A percentile compares a stretch with the other conserved stretches of the same genome.
Conservation (phyloP, 2,888 invertebrate genomes). For the Cerceris ruficornis region DNA sequence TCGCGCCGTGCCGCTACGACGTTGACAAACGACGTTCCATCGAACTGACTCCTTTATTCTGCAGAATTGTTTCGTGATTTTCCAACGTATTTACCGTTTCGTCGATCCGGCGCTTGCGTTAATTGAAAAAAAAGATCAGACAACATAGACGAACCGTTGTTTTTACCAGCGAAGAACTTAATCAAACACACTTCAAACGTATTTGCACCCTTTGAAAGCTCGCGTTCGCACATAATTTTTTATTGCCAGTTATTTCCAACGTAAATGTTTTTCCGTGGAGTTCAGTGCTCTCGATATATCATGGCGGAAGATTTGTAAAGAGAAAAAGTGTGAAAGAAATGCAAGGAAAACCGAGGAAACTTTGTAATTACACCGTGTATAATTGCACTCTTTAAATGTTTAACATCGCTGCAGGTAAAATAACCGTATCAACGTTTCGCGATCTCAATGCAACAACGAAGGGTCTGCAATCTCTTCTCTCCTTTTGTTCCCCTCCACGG, state of each 20-base stretch:
- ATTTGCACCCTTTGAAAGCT: too few relatives aligned
- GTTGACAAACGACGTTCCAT: constrained; percentile 10
- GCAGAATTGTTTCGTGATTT: background rate
- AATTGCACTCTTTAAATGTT: background rate
- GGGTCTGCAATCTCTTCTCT: background rate
- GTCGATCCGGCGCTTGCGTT: too few relatives aligned
- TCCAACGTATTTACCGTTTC: too few relatives aligned
- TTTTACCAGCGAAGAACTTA: too few relatives aligned
- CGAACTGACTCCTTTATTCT: background rate
- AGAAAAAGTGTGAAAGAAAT: background rate
- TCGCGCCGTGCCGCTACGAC: constrained; percentile 13
- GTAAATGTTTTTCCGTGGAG: too few relatives aligned
- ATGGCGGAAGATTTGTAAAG: too few relatives aligned
- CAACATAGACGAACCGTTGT: too few relatives aligned
- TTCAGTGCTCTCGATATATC: too few relatives aligned
- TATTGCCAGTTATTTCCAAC: too few relatives aligned
- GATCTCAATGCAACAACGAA: background rate
- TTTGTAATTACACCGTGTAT: background rate
- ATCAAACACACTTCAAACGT: too few relatives aligned
- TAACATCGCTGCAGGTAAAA: background rate
- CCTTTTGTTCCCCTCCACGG: background rate
- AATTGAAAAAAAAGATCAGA: too few relatives aligned
- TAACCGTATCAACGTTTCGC: background rate
- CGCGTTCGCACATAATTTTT: too few relatives aligned
- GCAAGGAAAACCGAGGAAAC: background rate